These are phyloP conservation scores for Zoanthus gigantus DNA, from an alignment of 92 coral and sea anemone genomes.

Conservation along the genomic window DNA sequence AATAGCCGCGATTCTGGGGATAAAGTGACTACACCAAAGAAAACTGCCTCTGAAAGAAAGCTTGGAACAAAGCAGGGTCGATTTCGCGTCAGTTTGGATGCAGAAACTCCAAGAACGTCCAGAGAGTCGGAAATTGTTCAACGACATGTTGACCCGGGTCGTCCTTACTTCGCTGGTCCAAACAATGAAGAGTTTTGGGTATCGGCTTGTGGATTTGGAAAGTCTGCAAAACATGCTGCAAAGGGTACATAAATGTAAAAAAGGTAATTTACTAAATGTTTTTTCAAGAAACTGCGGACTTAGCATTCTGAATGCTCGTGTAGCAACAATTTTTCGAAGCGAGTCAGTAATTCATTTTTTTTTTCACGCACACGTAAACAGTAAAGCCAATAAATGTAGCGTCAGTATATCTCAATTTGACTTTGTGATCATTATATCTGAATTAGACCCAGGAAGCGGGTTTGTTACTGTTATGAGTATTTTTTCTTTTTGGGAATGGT, in stretches of 20 bases:
- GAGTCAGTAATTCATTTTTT: not conserved
- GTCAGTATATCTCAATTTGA: not conserved
- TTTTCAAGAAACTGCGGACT: conserved; percentile 11
- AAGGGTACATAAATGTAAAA: conserved; percentile 28
- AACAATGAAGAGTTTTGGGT: conserved; percentile 16
- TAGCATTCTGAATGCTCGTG: not conserved
- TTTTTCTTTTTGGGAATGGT: no score
- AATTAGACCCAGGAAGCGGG: no score
- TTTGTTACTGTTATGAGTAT: no score
- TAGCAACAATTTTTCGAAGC: not conserved
- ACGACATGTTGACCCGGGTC: conserved; percentile 13
- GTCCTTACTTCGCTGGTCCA: conserved; percentile 9
- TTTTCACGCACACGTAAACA: not conserved
- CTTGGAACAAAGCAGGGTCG: conserved; percentile 12
- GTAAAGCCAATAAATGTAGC: conserved; percentile 1
- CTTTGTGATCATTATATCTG: not conserved
- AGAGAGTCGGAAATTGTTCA: not conserved
- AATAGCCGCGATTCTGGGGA: not conserved
- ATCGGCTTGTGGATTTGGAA: conserved; percentile 19
- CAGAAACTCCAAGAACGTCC: conserved; percentile 13
- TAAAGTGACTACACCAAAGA: conserved; percentile 18
- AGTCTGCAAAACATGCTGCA: conserved; percentile 18
- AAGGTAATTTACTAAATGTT: conserved; percentile 12
- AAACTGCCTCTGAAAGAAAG: conserved; percentile 21
- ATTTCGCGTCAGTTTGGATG: not conserved